phyloP scores from a whole-genome alignment of 2,113 vertebrate species.

The Seriola rivoliana region DNA sequence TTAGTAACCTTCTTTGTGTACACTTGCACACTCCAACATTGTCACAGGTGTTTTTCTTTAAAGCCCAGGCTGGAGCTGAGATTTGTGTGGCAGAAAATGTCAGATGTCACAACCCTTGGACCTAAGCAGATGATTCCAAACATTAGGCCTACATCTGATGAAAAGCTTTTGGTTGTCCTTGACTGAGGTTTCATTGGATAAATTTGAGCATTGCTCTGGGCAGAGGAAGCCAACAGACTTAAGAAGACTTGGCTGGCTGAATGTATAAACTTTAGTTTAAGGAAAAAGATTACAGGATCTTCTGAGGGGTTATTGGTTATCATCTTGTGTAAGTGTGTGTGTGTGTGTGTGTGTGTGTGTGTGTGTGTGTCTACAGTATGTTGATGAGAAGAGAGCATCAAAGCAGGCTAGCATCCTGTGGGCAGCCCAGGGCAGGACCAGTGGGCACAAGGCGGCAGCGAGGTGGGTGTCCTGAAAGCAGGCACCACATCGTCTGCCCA shows the following conservation, averaged over 20 bases:
- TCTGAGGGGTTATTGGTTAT: conserved; percentile 55
- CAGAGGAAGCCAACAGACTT: conserved; percentile 35
- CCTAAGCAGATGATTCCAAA: conserved; percentile 9
- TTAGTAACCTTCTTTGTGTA: no score
- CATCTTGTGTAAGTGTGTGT: conserved; percentile 50
- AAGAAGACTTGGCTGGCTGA: conserved; percentile 43
- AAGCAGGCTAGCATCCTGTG: conserved; percentile 78
- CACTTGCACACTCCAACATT: no score
- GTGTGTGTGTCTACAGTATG: conserved; percentile 32
- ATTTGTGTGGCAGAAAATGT: not conserved
- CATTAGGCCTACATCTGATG: conserved; percentile 9
- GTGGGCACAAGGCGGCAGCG: conserved; percentile 61
- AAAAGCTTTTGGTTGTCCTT: conserved; percentile 22
- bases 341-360: conserved; percentile 25
- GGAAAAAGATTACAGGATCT: conserved; percentile 59
- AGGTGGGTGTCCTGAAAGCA: conserved; percentile 77
- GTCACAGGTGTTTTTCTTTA: not conserved
- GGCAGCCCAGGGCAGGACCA: conserved; percentile 79
- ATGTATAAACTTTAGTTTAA: conserved; percentile 18
- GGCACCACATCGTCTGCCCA: conserved; percentile 71
- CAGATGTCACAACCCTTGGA: not conserved
- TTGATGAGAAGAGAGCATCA: conserved; percentile 69
- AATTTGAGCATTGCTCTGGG: conserved; percentile 26
- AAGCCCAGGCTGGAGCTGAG: not conserved
- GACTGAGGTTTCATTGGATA: conserved; percentile 31